These are phyloP conservation scores for Bombus fervidus DNA, from an alignment of 1,140 invertebrate species.

Conservation along the genomic window DNA sequence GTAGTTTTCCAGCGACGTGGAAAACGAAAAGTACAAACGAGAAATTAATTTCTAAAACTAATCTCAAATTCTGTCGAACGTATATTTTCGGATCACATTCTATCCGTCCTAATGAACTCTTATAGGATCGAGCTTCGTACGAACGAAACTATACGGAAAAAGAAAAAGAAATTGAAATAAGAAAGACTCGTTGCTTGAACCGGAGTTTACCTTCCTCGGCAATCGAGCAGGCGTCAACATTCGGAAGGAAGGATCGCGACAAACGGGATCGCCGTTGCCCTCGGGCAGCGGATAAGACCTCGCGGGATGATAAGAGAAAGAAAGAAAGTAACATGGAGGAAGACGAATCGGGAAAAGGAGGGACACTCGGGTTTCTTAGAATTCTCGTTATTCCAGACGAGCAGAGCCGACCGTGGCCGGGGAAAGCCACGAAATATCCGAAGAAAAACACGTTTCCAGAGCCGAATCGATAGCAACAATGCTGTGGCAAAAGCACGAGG, in stretches of 20 bases:
- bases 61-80: no score
- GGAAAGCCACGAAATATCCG: slow-evolving; percentile 70
- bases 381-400: slow-evolving; percentile 67
- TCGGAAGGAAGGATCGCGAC: not conserved
- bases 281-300: not conserved
- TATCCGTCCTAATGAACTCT: not conserved
- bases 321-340: not conserved
- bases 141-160: not conserved
- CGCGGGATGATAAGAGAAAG: not conserved
- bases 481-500: slow-evolving; percentile 74
- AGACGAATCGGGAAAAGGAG: not conserved
- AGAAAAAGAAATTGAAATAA: not conserved
- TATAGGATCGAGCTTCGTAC: not conserved
- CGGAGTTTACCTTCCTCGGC: not conserved
- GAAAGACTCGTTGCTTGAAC: not conserved
- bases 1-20: not conserved
- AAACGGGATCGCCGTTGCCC: not conserved
- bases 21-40: no score
- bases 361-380: slow-evolving; percentile 51
- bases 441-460: slow-evolving; percentile 77
- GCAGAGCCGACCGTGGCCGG: slow-evolving; percentile 31
- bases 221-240: not conserved
- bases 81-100: no score
- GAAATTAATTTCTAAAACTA: no score
- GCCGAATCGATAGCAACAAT: slow-evolving; percentile 79